phyloP scores from a whole-genome alignment of 2,113 vertebrate genomes.

The Brienomyrus brachyistius region DNA sequence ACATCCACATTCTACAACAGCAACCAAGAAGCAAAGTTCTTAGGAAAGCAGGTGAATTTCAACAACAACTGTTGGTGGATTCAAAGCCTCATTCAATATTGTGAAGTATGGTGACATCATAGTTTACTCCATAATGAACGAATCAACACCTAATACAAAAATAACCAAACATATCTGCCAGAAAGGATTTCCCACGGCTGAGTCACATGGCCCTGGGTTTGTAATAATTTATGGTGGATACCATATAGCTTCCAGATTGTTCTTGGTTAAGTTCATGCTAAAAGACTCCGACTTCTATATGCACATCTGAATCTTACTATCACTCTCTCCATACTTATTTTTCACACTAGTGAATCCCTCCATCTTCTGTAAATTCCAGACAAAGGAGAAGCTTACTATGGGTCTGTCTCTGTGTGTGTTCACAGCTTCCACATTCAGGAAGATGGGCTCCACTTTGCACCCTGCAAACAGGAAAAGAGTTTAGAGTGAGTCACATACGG shows the following conservation, averaged over 20 bases:
- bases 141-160: neutral
- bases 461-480: constrained; percentile 52
- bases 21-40: constrained; percentile 21
- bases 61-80: neutral
- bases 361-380: neutral
- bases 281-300: neutral
- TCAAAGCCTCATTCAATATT: neutral
- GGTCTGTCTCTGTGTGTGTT: constrained; percentile 82
- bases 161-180: neutral
- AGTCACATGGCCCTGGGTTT: neutral
- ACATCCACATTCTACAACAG: constrained; percentile 67
- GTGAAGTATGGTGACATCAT: neutral
- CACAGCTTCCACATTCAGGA: constrained; percentile 80
- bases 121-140: neutral
- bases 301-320: neutral
- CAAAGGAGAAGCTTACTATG: constrained; percentile 51
- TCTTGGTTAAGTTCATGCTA: neutral
- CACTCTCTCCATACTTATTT: neutral
- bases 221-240: neutral
- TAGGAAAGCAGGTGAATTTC: neutral
- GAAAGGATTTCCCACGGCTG: neutral
- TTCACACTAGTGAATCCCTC: neutral
- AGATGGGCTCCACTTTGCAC: constrained; percentile 76
- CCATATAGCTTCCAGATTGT: neutral
- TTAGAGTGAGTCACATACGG: neutral